Base-by-base conservation (phyloP, 2,888 invertebrate species). In the Eupsilia transversa region DNA sequence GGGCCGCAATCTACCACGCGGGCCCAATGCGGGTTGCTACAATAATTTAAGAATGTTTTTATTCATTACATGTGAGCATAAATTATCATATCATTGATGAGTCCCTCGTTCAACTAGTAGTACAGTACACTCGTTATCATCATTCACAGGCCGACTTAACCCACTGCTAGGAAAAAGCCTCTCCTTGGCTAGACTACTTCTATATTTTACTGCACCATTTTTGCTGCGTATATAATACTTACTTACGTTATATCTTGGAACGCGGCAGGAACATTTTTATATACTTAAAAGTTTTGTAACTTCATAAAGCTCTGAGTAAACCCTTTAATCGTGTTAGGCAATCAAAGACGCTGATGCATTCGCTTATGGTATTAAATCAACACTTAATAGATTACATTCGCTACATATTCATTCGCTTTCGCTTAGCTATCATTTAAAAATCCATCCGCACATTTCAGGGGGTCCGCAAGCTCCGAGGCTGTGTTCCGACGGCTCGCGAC, bases 301-400 rank as follows among this genome's bases (percentile, higher is more conserved):
- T 46, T 64, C 30, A 64, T 23, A 43, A 43, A 30, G 9, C 23
- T 46, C 46, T 30, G 4, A 17, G 5, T 23, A 23, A 46, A 33
- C 6, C 14, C 14, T 23, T 23, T 64, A 14, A 52, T 43, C 7
- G 0, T 41, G n/a, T 56, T 56, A 10, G 35, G 23, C 30, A 57
- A 57, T 43, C 27, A n/a, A 27, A n/a, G 23, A 4, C n/a, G 23
- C 17, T n/a, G 17, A 33, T 33, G n/a, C 17, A 59, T 33, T 73
- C 73, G 73, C 75, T 49, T 49, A 14, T 46, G 6, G 59, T 49
- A 41, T 49, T 20, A 33, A 17, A 7, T 46, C 14, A 59, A 59
- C 0, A 74, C 33, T 74, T 23, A 12, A 65, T 56, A 33, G 1
- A 30, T 57, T 9, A 43, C 14, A 46, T 49, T 74, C 74, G 73